These are phyloP conservation scores for Craterocephalus amniculus DNA, from an alignment of 2,797 vertebrate genomes.

Conservation along the genomic window DNA sequence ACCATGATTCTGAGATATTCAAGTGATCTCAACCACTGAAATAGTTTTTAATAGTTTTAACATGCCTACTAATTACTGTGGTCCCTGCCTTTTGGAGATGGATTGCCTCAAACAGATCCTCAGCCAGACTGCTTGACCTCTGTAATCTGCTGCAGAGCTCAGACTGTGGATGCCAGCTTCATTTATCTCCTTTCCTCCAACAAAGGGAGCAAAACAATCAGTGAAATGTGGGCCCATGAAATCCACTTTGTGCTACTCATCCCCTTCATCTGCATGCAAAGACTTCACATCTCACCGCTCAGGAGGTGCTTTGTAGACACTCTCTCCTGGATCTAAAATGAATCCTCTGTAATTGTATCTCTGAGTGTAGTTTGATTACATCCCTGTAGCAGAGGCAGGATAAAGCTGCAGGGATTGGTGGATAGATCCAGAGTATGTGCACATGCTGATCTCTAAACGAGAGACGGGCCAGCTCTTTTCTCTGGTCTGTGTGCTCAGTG, in stretches of 20 bases:
- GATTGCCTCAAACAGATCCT: too few species aligned
- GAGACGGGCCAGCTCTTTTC: conserved; percentile 42
- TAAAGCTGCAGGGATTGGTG: conserved; percentile 34
- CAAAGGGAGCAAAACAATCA: conserved; percentile 61
- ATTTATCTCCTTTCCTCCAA: conserved; percentile 46
- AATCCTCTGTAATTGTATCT: not conserved
- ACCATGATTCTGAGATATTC: too few species aligned
- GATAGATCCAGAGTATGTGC: conserved; percentile 26
- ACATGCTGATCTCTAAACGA: conserved; percentile 41
- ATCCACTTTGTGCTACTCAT: conserved; percentile 32
- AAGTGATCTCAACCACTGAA: too few species aligned
- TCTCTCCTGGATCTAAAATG: not conserved
- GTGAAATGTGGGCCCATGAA: conserved; percentile 67
- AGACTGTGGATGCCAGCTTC: conserved; percentile 22
- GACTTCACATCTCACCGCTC: conserved; percentile 57
- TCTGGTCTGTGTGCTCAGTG: conserved; percentile 39
- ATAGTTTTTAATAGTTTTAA: too few species aligned
- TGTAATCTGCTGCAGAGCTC: conserved; percentile 30
- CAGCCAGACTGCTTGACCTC: conserved; percentile 13
- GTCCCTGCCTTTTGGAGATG: conserved; percentile 38
- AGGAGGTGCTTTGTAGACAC: conserved; percentile 37
- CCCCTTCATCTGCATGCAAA: conserved; percentile 37
- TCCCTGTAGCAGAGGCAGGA: conserved; percentile 21
- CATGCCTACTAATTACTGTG: conserved; percentile 18
- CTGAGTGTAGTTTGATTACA: conserved; percentile 26